These are phyloP conservation scores for Umimayanthus kanabou DNA, from an alignment of 92 coral and sea anemone genomes.

Conservation along the genomic window DNA sequence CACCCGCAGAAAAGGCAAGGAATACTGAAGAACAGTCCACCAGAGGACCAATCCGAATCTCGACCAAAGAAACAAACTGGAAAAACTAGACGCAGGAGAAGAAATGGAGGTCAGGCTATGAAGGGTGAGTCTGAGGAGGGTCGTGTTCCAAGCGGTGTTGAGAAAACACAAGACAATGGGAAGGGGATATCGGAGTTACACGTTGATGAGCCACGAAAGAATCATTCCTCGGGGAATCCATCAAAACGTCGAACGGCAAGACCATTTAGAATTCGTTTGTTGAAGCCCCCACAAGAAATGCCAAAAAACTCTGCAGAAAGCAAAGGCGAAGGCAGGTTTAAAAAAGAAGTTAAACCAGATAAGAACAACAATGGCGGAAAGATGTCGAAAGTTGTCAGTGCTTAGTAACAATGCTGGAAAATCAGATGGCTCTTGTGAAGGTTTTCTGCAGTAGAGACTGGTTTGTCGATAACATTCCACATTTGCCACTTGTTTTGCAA, in stretches of 20 bases:
- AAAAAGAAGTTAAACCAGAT: background rate
- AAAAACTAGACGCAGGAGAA: background rate
- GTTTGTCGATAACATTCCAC: background rate
- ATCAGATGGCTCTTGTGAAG: background rate
- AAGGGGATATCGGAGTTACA: background rate
- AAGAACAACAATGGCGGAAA: background rate
- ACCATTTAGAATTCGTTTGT: conserved; percentile 7
- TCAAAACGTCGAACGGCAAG: background rate
- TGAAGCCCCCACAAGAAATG: background rate
- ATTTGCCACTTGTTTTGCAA: background rate
- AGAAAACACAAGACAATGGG: background rate
- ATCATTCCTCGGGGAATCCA: background rate
- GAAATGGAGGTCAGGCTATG: background rate
- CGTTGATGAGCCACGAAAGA: background rate
- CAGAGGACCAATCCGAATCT: background rate
- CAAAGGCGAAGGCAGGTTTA: background rate
- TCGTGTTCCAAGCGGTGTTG: background rate
- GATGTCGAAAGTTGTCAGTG: background rate
- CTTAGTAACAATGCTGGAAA: background rate
- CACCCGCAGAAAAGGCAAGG: conserved; percentile 11
- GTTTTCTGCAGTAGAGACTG: background rate
- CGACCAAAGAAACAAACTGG: conserved; percentile 4
- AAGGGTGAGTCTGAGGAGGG: background rate
- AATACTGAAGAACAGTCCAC: background rate
- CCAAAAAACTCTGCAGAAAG: background rate